A percentile compares a stretch with the other conserved stretches of the same genome.
phyloP scores from a whole-genome alignment of 2,113 vertebrate species.

The Caranx melampygus region DNA sequence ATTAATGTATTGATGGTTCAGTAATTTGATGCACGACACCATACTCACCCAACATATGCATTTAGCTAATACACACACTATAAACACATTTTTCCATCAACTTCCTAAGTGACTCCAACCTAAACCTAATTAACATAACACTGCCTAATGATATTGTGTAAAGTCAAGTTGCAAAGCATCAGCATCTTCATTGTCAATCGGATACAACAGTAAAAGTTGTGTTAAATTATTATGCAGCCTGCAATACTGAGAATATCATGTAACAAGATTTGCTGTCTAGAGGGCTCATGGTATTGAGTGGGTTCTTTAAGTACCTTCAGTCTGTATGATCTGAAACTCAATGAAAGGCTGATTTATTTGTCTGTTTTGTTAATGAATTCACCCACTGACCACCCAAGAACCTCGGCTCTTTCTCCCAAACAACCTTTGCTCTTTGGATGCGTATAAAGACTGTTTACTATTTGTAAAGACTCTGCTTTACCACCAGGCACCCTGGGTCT shows the following conservation, averaged over 20 bases:
- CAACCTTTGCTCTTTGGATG: conserved; percentile 38
- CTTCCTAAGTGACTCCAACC: neutral
- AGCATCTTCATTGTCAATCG: neutral
- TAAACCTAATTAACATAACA: neutral
- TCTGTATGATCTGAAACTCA: neutral
- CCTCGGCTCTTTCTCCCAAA: conserved; percentile 13
- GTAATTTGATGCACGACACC: neutral
- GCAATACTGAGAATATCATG: neutral
- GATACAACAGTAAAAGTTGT: neutral
- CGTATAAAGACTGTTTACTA: conserved; percentile 45
- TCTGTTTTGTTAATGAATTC: conserved; percentile 22
- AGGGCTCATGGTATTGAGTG: neutral
- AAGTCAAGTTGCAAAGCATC: neutral
- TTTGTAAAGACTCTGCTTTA: conserved; percentile 48
- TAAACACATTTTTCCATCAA: neutral
- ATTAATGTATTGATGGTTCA: conserved; percentile 9
- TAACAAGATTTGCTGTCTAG: neutral
- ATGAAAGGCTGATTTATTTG: conserved; percentile 16
- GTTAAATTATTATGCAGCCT: neutral
- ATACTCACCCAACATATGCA: neutral
- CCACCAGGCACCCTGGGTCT: conserved; percentile 24
- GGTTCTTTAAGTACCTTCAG: neutral
- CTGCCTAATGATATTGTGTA: neutral
- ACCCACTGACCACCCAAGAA: conserved; percentile 16
- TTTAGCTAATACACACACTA: neutral